These are phyloP conservation scores for Phalanger gymnotis DNA, from an alignment of 2,797 vertebrate species.

Conservation along the genomic window DNA sequence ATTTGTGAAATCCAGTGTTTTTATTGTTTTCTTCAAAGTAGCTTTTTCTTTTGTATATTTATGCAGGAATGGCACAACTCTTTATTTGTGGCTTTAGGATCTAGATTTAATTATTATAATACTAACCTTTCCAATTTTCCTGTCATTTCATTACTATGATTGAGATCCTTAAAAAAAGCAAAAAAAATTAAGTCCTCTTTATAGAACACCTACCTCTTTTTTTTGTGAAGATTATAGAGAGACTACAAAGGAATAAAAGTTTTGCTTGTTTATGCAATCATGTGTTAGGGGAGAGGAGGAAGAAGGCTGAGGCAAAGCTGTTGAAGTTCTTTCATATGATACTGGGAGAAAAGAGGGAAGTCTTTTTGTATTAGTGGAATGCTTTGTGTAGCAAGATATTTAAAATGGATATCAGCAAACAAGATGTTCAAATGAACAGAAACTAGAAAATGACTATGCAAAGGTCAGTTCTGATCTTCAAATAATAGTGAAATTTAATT, in stretches of 20 bases:
- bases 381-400: conserved; percentile 73
- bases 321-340: conserved; percentile 74
- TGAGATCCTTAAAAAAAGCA: conserved; percentile 71
- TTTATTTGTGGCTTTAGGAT: conserved; percentile 71
- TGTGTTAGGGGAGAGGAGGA: conserved; percentile 45
- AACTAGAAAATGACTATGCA: conserved; percentile 79
- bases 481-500: conserved; percentile 83
- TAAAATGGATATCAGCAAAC: conserved; percentile 80
- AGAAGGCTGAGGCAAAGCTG: conserved; percentile 73
- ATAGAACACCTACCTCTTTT: background rate
- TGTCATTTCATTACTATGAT: conserved; percentile 74
- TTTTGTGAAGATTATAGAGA: conserved; percentile 83
- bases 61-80: conserved; percentile 69
- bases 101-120: conserved; percentile 81
- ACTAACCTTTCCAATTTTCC: conserved; percentile 70
- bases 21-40: conserved; percentile 80
- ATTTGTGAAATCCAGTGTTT: conserved; percentile 78
- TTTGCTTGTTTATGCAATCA: conserved; percentile 76
- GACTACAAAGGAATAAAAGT: conserved; percentile 59
- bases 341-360: conserved; percentile 76
- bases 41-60: conserved; percentile 74
- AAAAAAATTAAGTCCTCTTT: conserved; percentile 69
- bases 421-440: conserved; percentile 79
- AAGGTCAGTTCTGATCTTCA: conserved; percentile 83
- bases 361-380: conserved; percentile 81